phyloP scores from a whole-genome alignment of 1,140 invertebrate genomes.

The Euura lappo region DNA sequence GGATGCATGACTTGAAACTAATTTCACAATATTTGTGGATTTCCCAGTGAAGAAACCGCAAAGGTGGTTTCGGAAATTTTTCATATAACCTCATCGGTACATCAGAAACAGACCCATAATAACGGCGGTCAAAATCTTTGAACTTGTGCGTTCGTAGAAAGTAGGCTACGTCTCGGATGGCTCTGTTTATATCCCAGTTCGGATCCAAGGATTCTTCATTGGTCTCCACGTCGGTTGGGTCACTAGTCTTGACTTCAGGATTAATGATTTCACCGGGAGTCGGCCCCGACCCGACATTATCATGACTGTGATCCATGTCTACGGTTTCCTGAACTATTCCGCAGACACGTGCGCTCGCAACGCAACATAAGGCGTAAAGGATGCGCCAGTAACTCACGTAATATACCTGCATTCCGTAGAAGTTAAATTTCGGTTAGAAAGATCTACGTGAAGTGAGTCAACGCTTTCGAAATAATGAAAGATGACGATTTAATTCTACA shows the following conservation, averaged over 20 bases:
- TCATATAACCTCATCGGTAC: constrained; percentile 46
- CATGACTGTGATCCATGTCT: constrained; percentile 6
- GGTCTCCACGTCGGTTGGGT: constrained; percentile 27
- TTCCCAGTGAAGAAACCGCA: constrained; percentile 67
- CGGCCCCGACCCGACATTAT: constrained; percentile 23
- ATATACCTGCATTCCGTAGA: not conserved
- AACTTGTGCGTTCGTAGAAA: constrained; percentile 69
- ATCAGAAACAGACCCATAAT: constrained; percentile 39
- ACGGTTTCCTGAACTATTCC: not conserved
- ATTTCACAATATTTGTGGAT: constrained; percentile 63
- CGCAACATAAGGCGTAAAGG: not conserved
- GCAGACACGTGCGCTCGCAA: not conserved
- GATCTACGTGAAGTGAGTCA: not conserved
- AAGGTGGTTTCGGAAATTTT: constrained; percentile 61
- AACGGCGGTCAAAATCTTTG: constrained; percentile 66
- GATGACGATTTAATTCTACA: not conserved
- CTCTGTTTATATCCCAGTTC: constrained; percentile 39
- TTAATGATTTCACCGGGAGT: constrained; percentile 41
- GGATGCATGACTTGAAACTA: constrained; percentile 62
- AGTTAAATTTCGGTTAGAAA: not conserved
- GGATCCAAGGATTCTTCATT: constrained; percentile 26
- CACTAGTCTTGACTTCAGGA: constrained; percentile 35
- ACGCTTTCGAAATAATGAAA: not conserved
- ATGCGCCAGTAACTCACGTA: not conserved
- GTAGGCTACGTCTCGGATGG: constrained; percentile 65